Evolutionary conservation across 1,140 invertebrate species (phyloP).

Genomic region (Aphelenchoides fujianensis): DNA sequence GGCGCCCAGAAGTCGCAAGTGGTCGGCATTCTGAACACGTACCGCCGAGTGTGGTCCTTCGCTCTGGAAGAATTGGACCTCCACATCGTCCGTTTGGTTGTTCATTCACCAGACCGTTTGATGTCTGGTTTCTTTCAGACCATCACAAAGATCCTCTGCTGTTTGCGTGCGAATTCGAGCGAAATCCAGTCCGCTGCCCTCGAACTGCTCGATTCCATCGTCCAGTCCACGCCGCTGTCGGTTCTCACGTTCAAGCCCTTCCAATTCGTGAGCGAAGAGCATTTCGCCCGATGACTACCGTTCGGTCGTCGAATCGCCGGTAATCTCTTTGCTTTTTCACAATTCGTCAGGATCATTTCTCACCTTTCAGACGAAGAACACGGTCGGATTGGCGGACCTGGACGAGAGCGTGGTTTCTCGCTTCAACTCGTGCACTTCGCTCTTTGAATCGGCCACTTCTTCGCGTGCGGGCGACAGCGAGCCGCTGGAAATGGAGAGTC

Average conservation of each 20-base stretch:
- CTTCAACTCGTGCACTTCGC: constrained; percentile 3
- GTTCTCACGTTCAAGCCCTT: constrained; percentile 4
- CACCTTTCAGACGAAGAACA: not conserved
- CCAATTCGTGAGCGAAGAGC: not conserved
- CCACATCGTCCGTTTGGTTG: not conserved
- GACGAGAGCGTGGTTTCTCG: constrained; percentile 8
- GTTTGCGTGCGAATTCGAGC: not conserved
- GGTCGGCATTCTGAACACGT: constrained; percentile 8
- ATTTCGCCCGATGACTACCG: constrained; percentile 1
- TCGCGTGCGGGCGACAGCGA: constrained; percentile 6
- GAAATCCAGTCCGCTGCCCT: constrained; percentile 8
- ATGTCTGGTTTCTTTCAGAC: not conserved
- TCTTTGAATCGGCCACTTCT: not conserved
- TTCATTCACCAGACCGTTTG: constrained; percentile 10
- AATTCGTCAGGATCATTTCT: no score
- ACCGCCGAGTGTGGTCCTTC: not conserved
- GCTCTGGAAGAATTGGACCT: not conserved
- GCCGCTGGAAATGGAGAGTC: not conserved
- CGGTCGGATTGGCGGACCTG: not conserved
- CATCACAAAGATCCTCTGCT: not conserved
- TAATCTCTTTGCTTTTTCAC: not conserved
- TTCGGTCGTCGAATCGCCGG: not conserved
- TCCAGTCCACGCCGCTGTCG: not conserved
- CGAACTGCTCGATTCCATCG: not conserved
- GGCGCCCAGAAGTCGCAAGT: not conserved